phyloP scores from a whole-genome alignment of 2,797 vertebrate species.

The Pseudotriccus pelzelni region DNA sequence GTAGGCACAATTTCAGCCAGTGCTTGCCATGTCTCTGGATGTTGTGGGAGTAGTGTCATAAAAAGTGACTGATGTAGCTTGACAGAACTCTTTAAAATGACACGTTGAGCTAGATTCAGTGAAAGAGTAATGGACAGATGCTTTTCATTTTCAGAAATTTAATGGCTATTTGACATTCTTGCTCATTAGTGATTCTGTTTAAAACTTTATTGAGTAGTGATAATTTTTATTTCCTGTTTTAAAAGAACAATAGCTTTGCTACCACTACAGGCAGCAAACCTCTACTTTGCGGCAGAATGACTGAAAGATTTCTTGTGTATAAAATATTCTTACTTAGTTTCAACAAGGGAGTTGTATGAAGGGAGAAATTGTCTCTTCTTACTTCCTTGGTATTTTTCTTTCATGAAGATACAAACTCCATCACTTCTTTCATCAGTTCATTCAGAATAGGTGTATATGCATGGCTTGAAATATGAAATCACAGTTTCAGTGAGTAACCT shows the following conservation, averaged over 20 bases:
- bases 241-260: background rate
- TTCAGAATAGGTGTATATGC: background rate
- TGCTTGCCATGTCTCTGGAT: background rate
- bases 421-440: background rate
- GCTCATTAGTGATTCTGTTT: background rate
- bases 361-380: background rate
- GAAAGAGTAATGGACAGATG: conserved; percentile 20
- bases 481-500: background rate
- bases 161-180: background rate
- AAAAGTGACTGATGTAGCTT: conserved; percentile 23
- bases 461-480: background rate
- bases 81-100: conserved; percentile 36
- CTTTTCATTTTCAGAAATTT: conserved; percentile 25
- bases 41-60: background rate
- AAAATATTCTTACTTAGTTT: background rate
- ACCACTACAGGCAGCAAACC: background rate
- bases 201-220: background rate
- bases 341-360: background rate
- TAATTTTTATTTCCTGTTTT: background rate
- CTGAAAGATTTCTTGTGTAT: background rate
- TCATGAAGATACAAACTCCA: background rate
- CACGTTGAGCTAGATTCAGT: background rate
- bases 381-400: background rate
- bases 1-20: background rate
- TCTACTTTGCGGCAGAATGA: background rate